Conservation (phyloP, 1,140 invertebrate genomes). For the Phymorhynchus buccinoides region DNA sequence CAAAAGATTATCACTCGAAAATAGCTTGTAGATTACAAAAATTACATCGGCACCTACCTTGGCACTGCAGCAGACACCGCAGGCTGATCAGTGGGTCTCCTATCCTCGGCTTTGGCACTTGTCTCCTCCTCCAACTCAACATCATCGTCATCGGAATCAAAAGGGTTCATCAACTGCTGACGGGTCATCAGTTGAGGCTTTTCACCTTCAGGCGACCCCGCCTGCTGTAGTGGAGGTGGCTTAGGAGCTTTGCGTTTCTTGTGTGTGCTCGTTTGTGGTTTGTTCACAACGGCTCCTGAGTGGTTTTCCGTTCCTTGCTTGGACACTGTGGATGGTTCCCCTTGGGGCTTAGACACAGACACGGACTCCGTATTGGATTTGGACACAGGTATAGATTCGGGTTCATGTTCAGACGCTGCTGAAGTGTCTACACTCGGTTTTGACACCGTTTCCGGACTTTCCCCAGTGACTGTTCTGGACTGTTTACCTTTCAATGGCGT, state of each 20-base stretch:
- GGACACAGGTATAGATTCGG: not conserved
- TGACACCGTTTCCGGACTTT: not conserved
- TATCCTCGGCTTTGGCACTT: not conserved
- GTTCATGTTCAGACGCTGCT: not conserved
- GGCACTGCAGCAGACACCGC: not conserved
- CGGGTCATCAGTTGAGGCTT: conserved; percentile 82
- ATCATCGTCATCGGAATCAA: conserved; percentile 92
- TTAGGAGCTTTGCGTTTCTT: conserved; percentile 46
- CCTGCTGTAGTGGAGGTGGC: conserved; percentile 35
- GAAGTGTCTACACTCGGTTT: not conserved
- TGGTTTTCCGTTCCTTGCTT: not conserved
- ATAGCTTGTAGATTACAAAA: too few species aligned
- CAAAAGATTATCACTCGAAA: too few species aligned
- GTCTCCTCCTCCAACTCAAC: conserved; percentile 75
- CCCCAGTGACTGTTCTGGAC: not conserved
- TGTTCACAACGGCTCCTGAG: not conserved
- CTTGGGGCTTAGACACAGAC: not conserved
- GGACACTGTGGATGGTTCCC: not conserved
- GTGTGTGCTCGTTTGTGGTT: not conserved
- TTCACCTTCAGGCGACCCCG: conserved; percentile 17
- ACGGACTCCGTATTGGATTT: not conserved
- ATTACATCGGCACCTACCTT: not conserved
- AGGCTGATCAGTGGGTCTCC: not conserved
- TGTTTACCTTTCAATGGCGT: conserved; percentile 27
- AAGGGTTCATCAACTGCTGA: conserved; percentile 89